These are phyloP conservation scores for Onthophagus sagittarius DNA, from an alignment of 2,888 invertebrate species.

Conservation along the genomic window DNA sequence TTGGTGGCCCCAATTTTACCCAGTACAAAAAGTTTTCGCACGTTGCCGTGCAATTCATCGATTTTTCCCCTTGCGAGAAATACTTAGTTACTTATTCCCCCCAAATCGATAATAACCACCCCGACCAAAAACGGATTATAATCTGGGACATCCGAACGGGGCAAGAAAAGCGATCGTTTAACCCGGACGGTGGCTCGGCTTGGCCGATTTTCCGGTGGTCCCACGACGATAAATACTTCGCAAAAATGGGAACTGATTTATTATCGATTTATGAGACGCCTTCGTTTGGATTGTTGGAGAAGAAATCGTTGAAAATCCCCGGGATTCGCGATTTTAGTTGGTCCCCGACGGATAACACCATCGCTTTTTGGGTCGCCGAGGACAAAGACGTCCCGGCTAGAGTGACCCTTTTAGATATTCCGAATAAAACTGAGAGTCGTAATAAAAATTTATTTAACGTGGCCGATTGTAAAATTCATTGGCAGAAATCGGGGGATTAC, in stretches of 20 bases:
- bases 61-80: slow-evolving; percentile 97
- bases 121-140: slow-evolving; percentile 78
- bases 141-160: slow-evolving; percentile 97
- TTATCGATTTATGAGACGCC: slow-evolving; percentile 96
- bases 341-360: slow-evolving; percentile 94
- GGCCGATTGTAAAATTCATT: slow-evolving; percentile 96
- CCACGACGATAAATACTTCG: slow-evolving; percentile 92
- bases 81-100: slow-evolving; percentile 95
- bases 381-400: slow-evolving; percentile 94
- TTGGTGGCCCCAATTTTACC: slow-evolving; percentile 93
- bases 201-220: slow-evolving; percentile 99
- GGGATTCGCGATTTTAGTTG: slow-evolving; percentile 94
- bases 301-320: slow-evolving; percentile 88
- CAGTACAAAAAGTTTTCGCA: slow-evolving; percentile 92
- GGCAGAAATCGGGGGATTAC: slow-evolving; percentile 98
- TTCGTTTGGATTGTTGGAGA: slow-evolving; percentile 88
- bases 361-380: slow-evolving; percentile 99
- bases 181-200: slow-evolving; percentile 70
- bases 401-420: slow-evolving; percentile 89
- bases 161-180: slow-evolving; percentile 86
- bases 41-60: slow-evolving; percentile 87
- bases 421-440: slow-evolving; percentile 82
- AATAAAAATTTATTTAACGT: slow-evolving; percentile 97
- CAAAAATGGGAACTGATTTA: slow-evolving; percentile 76
- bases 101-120: slow-evolving; percentile 59